phyloP scores from a whole-genome alignment of 92 coral and sea anemone species.

The Zoanthus sansibaricus region DNA sequence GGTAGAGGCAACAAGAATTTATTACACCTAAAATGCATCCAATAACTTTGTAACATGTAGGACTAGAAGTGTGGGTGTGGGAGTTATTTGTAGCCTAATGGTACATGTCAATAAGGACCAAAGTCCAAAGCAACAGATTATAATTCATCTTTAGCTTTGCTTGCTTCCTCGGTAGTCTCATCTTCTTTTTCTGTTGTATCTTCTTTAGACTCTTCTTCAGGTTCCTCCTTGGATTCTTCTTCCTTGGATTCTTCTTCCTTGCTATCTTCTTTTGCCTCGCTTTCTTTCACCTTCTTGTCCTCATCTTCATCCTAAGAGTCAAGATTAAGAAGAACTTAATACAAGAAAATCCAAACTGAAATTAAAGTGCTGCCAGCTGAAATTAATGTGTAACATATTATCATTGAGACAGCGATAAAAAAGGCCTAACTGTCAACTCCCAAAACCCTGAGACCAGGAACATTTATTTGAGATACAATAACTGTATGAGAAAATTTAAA shows the following conservation, averaged over 20 bases:
- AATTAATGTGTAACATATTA: no score
- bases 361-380: no score
- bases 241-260: conserved; percentile 32
- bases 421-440: no score
- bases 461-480: no score
- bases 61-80: conserved; percentile 8
- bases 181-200: conserved; percentile 60
- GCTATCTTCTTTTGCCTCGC: no score
- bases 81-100: conserved; percentile 6
- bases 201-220: conserved; percentile 55
- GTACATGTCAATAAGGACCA: not conserved
- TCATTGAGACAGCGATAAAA: no score
- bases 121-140: conserved; percentile 44
- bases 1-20: conserved; percentile 28
- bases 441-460: no score
- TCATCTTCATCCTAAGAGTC: conserved; percentile 46
- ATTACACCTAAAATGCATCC: conserved; percentile 50
- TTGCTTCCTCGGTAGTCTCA: conserved; percentile 77
- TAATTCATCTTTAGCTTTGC: conserved; percentile 81
- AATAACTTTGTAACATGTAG: conserved; percentile 38
- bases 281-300: not conserved
- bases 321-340: not conserved
- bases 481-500: no score
- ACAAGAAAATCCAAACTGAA: no score
- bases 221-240: conserved; percentile 55